Conservation (phyloP, 64 coral and sea anemone species). For the Acropora tenuis region DNA sequence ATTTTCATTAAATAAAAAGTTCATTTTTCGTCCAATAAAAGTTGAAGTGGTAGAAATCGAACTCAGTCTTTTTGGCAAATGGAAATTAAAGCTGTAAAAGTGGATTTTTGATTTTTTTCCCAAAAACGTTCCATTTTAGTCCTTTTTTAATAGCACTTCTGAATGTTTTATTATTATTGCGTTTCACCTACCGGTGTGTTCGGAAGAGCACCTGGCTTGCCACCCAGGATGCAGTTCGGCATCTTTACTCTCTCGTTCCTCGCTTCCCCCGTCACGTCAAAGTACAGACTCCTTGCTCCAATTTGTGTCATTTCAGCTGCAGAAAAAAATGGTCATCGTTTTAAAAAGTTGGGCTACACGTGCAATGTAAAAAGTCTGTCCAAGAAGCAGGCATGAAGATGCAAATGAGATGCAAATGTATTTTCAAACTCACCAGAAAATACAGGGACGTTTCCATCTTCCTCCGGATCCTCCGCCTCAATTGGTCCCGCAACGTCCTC, state of each 20-base stretch:
- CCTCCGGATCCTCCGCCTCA: conserved; percentile 46
- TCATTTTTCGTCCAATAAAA: too few species aligned
- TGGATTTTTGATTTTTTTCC: too few species aligned
- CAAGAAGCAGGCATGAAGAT: too few species aligned
- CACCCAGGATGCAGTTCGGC: conserved; percentile 75
- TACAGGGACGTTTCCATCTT: conserved; percentile 36
- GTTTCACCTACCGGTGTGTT: conserved; percentile 77
- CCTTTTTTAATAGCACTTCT: not conserved
- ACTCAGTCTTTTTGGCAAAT: too few species aligned
- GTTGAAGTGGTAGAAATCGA: too few species aligned
- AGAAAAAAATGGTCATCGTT: not conserved
- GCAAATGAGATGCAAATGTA: not conserved
- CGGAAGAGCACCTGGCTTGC: conserved; percentile 88
- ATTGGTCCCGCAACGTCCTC: conserved; percentile 27
- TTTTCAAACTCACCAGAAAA: conserved; percentile 42
- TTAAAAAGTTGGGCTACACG: not conserved
- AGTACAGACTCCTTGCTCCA: conserved; percentile 84
- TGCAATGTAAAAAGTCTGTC: not conserved
- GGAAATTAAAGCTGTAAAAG: too few species aligned
- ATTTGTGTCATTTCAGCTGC: conserved; percentile 63
- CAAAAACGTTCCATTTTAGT: not conserved
- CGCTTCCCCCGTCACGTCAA: conserved; percentile 87
- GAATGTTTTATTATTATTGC: not conserved
- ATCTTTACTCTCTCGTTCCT: conserved; percentile 75
- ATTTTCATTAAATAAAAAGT: too few species aligned